phyloP scores from a whole-genome alignment of 2,888 invertebrate species.

The Drosophila basisetae region DNA sequence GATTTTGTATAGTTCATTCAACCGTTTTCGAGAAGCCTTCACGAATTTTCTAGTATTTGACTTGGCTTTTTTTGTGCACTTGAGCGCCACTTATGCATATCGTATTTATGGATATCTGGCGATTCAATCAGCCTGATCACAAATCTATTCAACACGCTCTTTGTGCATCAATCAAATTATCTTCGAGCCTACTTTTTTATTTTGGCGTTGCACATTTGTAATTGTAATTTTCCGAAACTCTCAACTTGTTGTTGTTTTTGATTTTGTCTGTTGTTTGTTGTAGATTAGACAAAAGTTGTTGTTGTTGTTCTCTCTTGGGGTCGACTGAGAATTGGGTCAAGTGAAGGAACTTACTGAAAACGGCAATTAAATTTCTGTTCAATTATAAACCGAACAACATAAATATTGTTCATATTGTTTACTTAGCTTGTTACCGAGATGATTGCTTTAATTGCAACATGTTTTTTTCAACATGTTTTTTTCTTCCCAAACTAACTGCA shows the following conservation, averaged over 20 bases:
- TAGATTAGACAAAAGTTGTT: conserved; percentile 26
- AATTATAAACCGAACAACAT: conserved; percentile 37
- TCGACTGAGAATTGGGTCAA: conserved; percentile 77
- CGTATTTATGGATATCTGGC: conserved; percentile 13
- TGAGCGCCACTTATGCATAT: conserved; percentile 3
- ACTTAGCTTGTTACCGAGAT: conserved; percentile 49
- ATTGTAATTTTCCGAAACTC: conserved; percentile 14
- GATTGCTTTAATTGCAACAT: conserved; percentile 67
- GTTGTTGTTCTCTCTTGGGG: conserved; percentile 33
- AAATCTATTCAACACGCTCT: conserved; percentile 33
- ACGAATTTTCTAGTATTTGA: conserved; percentile 30
- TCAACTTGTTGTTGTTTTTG: conserved; percentile 15
- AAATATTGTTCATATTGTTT: conserved; percentile 39
- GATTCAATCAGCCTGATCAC: conserved; percentile 10
- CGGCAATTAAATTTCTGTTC: conserved; percentile 72
- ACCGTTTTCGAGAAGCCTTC: conserved; percentile 14
- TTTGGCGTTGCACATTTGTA: conserved; percentile 24
- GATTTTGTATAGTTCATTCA: conserved; percentile 29
- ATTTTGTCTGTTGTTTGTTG: conserved; percentile 8
- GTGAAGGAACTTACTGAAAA: conserved; percentile 72
- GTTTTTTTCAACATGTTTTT: conserved; percentile 45
- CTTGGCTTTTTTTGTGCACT: conserved; percentile 7
- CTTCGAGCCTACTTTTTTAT: conserved; percentile 17
- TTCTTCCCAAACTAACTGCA: conserved; percentile 44
- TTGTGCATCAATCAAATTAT: conserved; percentile 44